Evolutionary conservation across 64 coral and sea anemone species (phyloP).

Genomic region (Stichodactyla mertensii): DNA sequence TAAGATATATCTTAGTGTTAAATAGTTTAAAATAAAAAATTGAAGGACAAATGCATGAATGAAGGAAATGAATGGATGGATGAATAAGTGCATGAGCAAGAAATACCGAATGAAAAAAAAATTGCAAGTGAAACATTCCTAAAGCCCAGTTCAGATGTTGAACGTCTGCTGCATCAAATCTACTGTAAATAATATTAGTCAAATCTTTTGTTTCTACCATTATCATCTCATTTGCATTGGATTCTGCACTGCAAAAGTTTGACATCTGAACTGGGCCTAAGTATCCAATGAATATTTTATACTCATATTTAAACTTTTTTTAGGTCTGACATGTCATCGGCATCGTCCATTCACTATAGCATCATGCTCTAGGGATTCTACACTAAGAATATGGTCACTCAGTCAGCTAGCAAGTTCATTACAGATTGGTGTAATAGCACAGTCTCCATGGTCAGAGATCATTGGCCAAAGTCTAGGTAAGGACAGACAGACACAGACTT

Average conservation of each 20-base stretch:
- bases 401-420: conserved; percentile 51
- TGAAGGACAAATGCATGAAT: too few relatives aligned
- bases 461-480: conserved; percentile 67
- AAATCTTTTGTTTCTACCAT: too few relatives aligned
- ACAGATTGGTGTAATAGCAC: conserved; percentile 67
- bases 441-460: conserved; percentile 57
- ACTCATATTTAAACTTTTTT: background rate
- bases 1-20: background rate
- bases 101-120: background rate
- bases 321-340: conserved; percentile 85
- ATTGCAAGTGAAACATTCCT: too few relatives aligned
- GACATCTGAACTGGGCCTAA: too few relatives aligned
- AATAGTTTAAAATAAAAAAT: too few relatives aligned
- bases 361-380: conserved; percentile 93
- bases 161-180: too few relatives aligned
- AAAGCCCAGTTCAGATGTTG: too few relatives aligned
- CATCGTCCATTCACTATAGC: conserved; percentile 85
- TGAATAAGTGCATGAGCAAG: background rate
- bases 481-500: background rate
- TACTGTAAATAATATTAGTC: too few relatives aligned
- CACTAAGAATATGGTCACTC: conserved; percentile 79
- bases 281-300: background rate
- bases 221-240: too few relatives aligned
- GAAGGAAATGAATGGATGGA: background rate
- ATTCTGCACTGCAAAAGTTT: too few relatives aligned